Percentiles rank a stretch among this genome's conserved stretches.
Evolutionary conservation across 2,113 vertebrate species (phyloP).

Genomic region (Poeciliopsis prolifica): DNA sequence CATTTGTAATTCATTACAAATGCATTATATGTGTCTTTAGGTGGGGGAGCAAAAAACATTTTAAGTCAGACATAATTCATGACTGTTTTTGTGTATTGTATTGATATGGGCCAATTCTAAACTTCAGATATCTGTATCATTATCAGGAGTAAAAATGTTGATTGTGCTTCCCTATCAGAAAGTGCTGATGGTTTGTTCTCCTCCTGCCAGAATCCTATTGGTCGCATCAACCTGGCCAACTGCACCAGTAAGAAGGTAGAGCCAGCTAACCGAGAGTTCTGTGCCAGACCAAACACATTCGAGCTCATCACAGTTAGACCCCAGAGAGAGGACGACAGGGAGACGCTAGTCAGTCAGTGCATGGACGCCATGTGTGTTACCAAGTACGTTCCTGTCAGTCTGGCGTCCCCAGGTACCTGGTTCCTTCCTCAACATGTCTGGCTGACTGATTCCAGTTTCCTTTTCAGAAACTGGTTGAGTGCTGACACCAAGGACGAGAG

Average conservation of each 20-base stretch:
- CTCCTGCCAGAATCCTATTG: constrained; percentile 85
- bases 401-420: not conserved
- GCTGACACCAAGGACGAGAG: constrained; percentile 97
- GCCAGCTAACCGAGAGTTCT: constrained; percentile 93
- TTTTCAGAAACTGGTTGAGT: constrained; percentile 94
- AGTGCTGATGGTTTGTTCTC: not conserved
- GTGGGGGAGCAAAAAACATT: too few species aligned
- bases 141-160: too few species aligned
- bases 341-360: constrained; percentile 95
- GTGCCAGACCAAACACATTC: constrained; percentile 93
- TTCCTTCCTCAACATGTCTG: not conserved
- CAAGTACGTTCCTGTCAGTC: constrained; percentile 80
- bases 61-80: too few species aligned
- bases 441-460: not conserved
- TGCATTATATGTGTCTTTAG: too few species aligned
- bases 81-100: too few species aligned
- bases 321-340: constrained; percentile 89
- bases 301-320: constrained; percentile 93
- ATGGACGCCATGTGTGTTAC: constrained; percentile 94
- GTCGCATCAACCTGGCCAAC: constrained; percentile 90
- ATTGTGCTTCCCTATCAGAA: too few species aligned
- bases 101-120: too few species aligned
- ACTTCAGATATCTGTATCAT: too few species aligned
- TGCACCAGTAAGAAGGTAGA: constrained; percentile 91
- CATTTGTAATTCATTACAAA: too few species aligned